Evolutionary conservation across 2,113 vertebrate genomes (phyloP), one percentile per base, ranked within the genome.

Genomic region (Pagrus major): DNA sequence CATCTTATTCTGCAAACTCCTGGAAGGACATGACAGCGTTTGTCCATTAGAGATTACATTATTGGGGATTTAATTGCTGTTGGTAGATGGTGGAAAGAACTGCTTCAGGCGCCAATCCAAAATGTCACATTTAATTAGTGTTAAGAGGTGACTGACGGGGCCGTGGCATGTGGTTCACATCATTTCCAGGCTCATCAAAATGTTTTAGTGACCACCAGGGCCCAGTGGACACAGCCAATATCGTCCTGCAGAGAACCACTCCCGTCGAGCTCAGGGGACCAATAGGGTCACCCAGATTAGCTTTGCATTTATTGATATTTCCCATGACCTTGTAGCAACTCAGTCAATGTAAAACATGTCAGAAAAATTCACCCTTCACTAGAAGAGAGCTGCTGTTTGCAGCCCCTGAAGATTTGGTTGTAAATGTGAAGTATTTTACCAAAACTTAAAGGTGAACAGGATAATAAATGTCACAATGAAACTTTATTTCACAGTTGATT

Each of bases 81-180:
- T 69, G 54, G 58, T 49, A 51, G 71, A 49, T 60, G 15, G 47
- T 52, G 31, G 31, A 86, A 70, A 75, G 60, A 20, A 37, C 31
- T 5, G 37, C 37, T 33, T 21, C 21, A 18, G 49, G 60, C 58
- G 0, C 33, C 35, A 20, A 35, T 64, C 69, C 76, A 83, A 58
- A 66, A 64, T 49, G 29, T 70, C 49, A 25, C 14, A n/a, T 66
- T 83, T 78, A 79, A 81, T 86, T 76, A 79, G 49, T 35, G 69
- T 44, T 55, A 25, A 77, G 29, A 71, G 80, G 55, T 77, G 59
- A 80, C 33, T 67, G 67, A 75, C 58, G 76, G 6, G n/a, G 41
- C 39, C 15, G 15, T 56, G 69, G 20, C 81, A 65, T 64, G 25
- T 82, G 79, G 71, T 76, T 76, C 58, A 64, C 81, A 74, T 84